Base-by-base conservation (phyloP, 1,140 invertebrate genomes). In the Holcopasites calliopsidis region DNA sequence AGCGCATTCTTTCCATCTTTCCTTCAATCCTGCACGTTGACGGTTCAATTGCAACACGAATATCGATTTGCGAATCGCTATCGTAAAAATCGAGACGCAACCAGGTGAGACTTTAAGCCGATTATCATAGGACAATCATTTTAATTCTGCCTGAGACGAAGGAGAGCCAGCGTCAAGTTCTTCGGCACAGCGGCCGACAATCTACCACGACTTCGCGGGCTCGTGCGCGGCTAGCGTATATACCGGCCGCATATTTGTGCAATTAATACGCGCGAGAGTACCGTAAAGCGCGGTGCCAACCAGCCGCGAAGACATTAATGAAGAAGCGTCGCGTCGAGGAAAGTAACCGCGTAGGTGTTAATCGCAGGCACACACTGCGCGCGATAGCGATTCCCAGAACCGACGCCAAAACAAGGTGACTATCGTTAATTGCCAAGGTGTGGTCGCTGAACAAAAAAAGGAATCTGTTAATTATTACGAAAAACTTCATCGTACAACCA, bases 191-290 rank as follows among this genome's bases (percentile, higher is more conserved):
- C 23, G n/a, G 33, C 60, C 35, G 38, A 64, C 71, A 13, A 28
- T 16, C 61, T 58, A 55, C 57, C 58, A 50, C 40, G 47, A 31
- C 28, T 60, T 44, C 57, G 26, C 26, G 52, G 18, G 40, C 54
- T 65, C 54, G 13, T n/a, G 33, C 38, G 33, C 61, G 13, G 40
- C n/a, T n/a, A 52, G 23, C 26, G 31, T 33, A 38, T 8, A 54
- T 52, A 60, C 61, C 72, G 47, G 57, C 65, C 65, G 10, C 62
- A 66, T 74, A 70, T 79, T 79, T 70, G 65, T 62, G 77, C 65
- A 68, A 77, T 79, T 79, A 70, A 77, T 76, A 71, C 74, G 44
- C 74, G 73, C 60, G 60, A 71, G 52, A 79, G 77, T 79, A 79
- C 77, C 77, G 77, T 77, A 77, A 74, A 74, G 28, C 11, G 70